Evolutionary conservation across 2,797 vertebrate genomes (phyloP).

Genomic region (Allobates femoralis): DNA sequence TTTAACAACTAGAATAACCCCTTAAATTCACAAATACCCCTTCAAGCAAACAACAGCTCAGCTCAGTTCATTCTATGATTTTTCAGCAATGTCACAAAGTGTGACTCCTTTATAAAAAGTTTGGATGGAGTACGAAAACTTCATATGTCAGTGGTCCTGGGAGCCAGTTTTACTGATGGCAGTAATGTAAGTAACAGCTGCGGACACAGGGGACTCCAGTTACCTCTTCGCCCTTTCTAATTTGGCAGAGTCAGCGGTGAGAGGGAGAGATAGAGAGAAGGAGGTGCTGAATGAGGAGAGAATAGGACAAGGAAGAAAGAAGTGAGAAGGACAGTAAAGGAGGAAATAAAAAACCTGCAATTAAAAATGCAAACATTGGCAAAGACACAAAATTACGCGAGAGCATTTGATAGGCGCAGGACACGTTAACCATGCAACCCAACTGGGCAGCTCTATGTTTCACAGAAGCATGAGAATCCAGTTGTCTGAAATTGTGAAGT

Average conservation of each 20-base stretch:
- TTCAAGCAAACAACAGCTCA: neutral
- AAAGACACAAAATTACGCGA: neutral
- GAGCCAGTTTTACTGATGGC: constrained; percentile 60
- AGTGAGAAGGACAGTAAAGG: neutral
- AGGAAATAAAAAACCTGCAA: neutral
- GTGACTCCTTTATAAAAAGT: constrained; percentile 13
- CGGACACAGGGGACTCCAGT: constrained; percentile 58
- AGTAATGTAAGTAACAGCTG: constrained; percentile 65
- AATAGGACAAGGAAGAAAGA: neutral
- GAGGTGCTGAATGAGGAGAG: constrained; percentile 43
- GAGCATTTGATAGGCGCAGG: neutral
- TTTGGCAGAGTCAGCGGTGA: constrained; percentile 65
- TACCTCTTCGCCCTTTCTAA: constrained; percentile 64
- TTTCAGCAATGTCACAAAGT: constrained; percentile 19
- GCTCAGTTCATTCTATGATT: neutral
- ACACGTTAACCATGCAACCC: neutral
- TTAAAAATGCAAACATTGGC: neutral
- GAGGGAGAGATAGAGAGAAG: constrained; percentile 35
- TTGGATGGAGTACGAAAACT: constrained; percentile 24
- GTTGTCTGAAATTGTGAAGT: neutral
- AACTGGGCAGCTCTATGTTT: neutral
- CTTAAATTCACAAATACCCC: too few species aligned
- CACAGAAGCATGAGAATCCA: neutral
- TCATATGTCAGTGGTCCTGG: constrained; percentile 58
- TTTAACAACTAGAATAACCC: too few species aligned